These are phyloP conservation scores for Sinocyclocheilus maitianheensis DNA, from an alignment of 2,113 vertebrate genomes.

Conservation along the genomic window DNA sequence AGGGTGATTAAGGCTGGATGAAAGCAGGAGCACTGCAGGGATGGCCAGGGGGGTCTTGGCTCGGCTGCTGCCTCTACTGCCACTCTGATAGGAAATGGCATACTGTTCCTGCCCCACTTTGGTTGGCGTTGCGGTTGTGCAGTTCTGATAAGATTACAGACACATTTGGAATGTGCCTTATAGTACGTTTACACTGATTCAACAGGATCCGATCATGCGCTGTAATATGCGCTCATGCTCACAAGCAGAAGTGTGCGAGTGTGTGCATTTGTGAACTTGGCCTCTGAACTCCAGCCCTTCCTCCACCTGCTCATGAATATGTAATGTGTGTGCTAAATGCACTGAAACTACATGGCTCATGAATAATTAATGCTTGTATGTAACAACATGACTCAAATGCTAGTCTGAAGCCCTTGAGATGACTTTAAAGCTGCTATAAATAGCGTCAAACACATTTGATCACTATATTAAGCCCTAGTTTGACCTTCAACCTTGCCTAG, in stretches of 20 bases:
- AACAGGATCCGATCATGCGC: background rate
- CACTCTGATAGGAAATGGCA: background rate
- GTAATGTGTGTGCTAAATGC: conserved; percentile 26
- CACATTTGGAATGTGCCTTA: background rate
- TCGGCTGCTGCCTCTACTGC: conserved; percentile 37
- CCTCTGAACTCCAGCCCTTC: background rate
- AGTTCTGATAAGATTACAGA: conserved; percentile 11
- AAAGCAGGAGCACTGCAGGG: conserved; percentile 25
- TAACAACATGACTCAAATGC: conserved; percentile 6
- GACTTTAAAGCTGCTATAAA: conserved; percentile 3
- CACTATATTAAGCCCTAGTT: background rate
- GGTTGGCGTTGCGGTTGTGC: conserved; percentile 6
- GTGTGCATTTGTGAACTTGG: background rate
- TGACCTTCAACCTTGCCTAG: background rate
- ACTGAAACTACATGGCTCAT: conserved; percentile 11
- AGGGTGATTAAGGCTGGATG: conserved; percentile 47
- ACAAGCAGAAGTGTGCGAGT: background rate
- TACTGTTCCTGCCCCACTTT: background rate
- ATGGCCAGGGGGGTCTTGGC: conserved; percentile 43
- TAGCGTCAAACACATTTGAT: background rate
- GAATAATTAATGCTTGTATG: conserved; percentile 20
- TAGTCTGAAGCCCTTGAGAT: background rate
- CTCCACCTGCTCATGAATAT: conserved; percentile 17
- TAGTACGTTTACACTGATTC: background rate
- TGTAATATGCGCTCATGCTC: background rate